Percentiles rank a stretch among this genome's conserved stretches.
These are phyloP conservation scores for Otocyon megalotis DNA, from an alignment of 2,113 vertebrate genomes.

Conservation along the genomic window DNA sequence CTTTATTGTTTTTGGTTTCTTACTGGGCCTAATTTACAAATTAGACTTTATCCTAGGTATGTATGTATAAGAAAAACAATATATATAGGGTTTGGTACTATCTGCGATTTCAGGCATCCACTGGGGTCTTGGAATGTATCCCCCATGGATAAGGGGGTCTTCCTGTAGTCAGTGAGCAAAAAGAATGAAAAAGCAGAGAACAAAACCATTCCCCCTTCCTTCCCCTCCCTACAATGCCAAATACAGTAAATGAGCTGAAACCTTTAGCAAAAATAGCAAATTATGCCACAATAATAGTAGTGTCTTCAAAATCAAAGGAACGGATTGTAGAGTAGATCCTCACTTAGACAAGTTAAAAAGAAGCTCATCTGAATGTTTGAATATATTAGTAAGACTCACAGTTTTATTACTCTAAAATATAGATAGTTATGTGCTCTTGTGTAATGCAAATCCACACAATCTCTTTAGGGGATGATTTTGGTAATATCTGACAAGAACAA, in stretches of 20 bases:
- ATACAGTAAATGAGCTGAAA: conserved; percentile 21
- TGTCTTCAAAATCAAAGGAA: conserved; percentile 43
- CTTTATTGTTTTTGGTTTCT: background rate
- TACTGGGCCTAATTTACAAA: background rate
- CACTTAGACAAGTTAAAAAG: background rate
- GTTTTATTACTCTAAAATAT: conserved; percentile 42
- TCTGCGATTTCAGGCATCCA: background rate
- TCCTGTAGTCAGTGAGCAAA: conserved; percentile 68
- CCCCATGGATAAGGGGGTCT: background rate
- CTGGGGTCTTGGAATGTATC: background rate
- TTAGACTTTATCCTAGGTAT: background rate
- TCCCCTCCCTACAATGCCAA: conserved; percentile 16
- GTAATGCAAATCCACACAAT: background rate
- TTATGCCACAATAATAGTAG: background rate
- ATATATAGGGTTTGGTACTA: background rate
- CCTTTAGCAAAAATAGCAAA: conserved; percentile 5
- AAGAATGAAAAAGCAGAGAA: conserved; percentile 63
- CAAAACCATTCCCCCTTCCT: conserved; percentile 5
- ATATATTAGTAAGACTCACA: conserved; percentile 26
- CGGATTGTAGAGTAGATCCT: background rate
- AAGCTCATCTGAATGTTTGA: conserved; percentile 9
- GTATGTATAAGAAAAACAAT: background rate
- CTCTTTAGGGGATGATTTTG: background rate
- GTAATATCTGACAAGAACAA: conserved; percentile 20
- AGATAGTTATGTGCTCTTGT: background rate